A percentile compares a stretch with the other conserved stretches of the same genome.
Evolutionary conservation across 2,888 invertebrate genomes (phyloP).

Genomic region (Tachina lurida): DNA sequence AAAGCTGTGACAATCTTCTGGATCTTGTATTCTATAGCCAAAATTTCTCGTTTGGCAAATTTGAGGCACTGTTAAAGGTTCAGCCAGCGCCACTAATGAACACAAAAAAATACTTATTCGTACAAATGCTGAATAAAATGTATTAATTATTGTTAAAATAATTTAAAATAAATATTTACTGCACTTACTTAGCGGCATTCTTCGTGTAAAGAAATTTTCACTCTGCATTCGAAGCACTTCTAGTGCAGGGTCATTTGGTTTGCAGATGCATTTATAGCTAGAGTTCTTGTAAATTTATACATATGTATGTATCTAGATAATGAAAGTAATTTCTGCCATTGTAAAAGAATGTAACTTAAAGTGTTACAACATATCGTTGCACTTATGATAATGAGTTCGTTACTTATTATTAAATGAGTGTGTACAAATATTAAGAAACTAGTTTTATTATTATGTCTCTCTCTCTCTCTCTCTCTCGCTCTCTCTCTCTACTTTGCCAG

Average conservation of each 20-base stretch:
- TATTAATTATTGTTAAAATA: not conserved
- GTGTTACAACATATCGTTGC: constrained; percentile 23
- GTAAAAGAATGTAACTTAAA: constrained; percentile 22
- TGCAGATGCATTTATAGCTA: constrained; percentile 52
- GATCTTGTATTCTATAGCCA: constrained; percentile 69
- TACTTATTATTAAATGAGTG: not conserved
- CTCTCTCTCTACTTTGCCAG: no score
- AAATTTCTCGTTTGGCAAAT: constrained; percentile 53
- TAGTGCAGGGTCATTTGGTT: not conserved
- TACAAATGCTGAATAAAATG: constrained; percentile 17
- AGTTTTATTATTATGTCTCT: not conserved
- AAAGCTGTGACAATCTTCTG: constrained; percentile 69
- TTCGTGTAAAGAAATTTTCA: not conserved
- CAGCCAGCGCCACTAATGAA: not conserved
- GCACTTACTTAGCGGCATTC: constrained; percentile 53
- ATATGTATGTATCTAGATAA: constrained; percentile 33
- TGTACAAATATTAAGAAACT: not conserved
- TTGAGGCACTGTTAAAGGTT: constrained; percentile 38
- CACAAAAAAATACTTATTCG: constrained; percentile 4
- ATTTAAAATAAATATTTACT: not conserved
- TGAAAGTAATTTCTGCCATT: not conserved
- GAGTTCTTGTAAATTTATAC: not conserved
- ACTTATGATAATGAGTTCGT: constrained; percentile 36
- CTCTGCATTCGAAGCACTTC: not conserved
- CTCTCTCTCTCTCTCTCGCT: no score